phyloP scores from a whole-genome alignment of 2,888 invertebrate species.

The Villa cingulata region DNA sequence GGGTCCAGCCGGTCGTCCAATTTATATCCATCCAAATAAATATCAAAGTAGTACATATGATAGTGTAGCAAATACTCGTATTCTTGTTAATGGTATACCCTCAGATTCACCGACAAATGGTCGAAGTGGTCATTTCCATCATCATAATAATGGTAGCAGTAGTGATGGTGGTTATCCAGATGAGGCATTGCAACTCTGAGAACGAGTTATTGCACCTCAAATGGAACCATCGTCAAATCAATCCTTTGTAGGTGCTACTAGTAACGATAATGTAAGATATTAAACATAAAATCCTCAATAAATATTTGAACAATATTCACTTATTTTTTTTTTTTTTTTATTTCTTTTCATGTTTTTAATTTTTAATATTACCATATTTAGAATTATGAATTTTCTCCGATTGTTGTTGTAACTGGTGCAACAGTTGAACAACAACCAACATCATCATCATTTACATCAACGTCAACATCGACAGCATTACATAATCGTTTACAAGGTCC shows the following conservation, averaged over 20 bases:
- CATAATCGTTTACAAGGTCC: conserved; percentile 23
- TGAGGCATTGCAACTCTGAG: conserved; percentile 38
- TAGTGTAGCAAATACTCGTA: conserved; percentile 38
- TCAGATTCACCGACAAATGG: conserved; percentile 20
- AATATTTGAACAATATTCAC: not conserved
- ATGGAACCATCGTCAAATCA: not conserved
- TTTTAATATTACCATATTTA: conserved; percentile 11
- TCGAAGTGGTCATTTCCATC: conserved; percentile 7
- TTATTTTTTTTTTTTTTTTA: too few relatives aligned
- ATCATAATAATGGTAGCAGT: conserved; percentile 3
- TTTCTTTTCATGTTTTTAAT: not conserved
- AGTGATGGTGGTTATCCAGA: conserved; percentile 19
- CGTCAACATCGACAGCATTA: conserved; percentile 24
- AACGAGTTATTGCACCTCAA: conserved; percentile 41
- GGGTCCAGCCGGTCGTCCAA: conserved; percentile 44
- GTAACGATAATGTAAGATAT: conserved; percentile 5
- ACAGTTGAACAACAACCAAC: conserved; percentile 18
- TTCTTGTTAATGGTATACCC: conserved; percentile 36
- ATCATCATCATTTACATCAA: conserved; percentile 20
- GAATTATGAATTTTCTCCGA: conserved; percentile 35
- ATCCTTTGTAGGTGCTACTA: not conserved
- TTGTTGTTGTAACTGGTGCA: conserved; percentile 17
- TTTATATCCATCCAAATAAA: conserved; percentile 27
- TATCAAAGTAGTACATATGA: conserved; percentile 34
- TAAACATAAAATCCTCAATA: not conserved